Percentiles rank a stretch among this genome's conserved stretches.
These are phyloP conservation scores for Helostoma temminkii DNA, from an alignment of 2,797 vertebrate genomes.

Conservation along the genomic window DNA sequence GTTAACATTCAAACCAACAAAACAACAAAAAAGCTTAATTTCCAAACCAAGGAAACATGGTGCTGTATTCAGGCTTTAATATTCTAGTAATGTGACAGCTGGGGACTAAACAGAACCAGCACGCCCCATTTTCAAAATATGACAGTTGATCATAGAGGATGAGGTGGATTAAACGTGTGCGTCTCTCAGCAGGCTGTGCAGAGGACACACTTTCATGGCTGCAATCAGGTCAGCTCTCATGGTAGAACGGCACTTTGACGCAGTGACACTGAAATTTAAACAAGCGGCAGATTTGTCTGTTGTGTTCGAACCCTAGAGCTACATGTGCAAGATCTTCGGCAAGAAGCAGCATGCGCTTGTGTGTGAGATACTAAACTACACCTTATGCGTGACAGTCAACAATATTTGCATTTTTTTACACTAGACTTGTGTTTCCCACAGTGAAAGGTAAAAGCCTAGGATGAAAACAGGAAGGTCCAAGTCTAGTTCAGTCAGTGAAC, in stretches of 20 bases:
- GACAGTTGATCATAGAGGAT: conserved; percentile 33
- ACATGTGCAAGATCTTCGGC: conserved; percentile 64
- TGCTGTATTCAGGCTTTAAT: conserved; percentile 48
- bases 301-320: conserved; percentile 54
- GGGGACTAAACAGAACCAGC: conserved; percentile 39
- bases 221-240: conserved; percentile 52
- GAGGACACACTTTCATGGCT: conserved; percentile 51
- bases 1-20: conserved; percentile 64
- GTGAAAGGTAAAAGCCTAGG: conserved; percentile 69
- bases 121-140: conserved; percentile 49
- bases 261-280: conserved; percentile 53
- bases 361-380: conserved; percentile 75
- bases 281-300: conserved; percentile 42
- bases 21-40: conserved; percentile 58
- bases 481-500: conserved; percentile 59
- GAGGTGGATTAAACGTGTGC: conserved; percentile 46
- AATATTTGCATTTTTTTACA: conserved; percentile 76
- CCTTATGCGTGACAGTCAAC: conserved; percentile 73
- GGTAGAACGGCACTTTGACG: conserved; percentile 52
- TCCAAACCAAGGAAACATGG: conserved; percentile 54
- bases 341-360: conserved; percentile 74
- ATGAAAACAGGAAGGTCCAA: conserved; percentile 60
- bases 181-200: conserved; percentile 50
- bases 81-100: conserved; percentile 44
- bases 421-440: conserved; percentile 68